Conservation (phyloP, 2,888 invertebrate species). For the Osmoderma eremita region DNA sequence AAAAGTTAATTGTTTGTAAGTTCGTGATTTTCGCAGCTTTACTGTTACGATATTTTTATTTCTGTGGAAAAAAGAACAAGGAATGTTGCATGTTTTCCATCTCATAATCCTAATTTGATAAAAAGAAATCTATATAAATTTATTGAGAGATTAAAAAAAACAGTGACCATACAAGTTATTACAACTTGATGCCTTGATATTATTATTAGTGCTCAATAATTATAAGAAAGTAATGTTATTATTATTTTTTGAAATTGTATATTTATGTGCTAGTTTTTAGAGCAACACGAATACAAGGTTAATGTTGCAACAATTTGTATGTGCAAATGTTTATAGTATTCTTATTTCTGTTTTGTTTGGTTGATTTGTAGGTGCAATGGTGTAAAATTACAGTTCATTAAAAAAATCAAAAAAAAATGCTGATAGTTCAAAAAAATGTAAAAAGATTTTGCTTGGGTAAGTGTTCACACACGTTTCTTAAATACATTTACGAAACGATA, state of each 20-base stretch:
- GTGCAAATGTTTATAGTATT: not conserved
- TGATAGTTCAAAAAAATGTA: slow-evolving; percentile 6
- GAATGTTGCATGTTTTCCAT: slow-evolving; percentile 19
- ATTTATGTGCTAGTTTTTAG: not conserved
- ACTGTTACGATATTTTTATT: not conserved
- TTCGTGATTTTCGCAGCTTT: slow-evolving; percentile 21
- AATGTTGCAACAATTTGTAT: slow-evolving; percentile 16
- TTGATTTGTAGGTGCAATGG: slow-evolving; percentile 12
- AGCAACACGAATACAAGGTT: not conserved
- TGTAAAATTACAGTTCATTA: slow-evolving; percentile 13
- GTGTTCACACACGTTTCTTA: slow-evolving; percentile 12
- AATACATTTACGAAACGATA: not conserved
- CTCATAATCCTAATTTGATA: not conserved
- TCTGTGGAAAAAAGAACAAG: slow-evolving; percentile 19
- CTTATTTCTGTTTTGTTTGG: not conserved
- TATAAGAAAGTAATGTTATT: not conserved
- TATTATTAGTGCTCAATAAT: not conserved
- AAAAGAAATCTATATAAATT: slow-evolving; percentile 16
- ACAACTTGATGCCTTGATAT: slow-evolving; percentile 8
- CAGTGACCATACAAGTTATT: slow-evolving; percentile 18
- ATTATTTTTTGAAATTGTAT: no score
- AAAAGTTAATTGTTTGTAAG: not conserved
- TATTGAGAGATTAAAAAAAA: slow-evolving; percentile 14
- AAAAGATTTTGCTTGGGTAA: slow-evolving; percentile 20
- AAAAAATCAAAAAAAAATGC: slow-evolving; percentile 17